Evolutionary conservation across 2,888 invertebrate species (phyloP).

Genomic region (Plagodis dolabraria): DNA sequence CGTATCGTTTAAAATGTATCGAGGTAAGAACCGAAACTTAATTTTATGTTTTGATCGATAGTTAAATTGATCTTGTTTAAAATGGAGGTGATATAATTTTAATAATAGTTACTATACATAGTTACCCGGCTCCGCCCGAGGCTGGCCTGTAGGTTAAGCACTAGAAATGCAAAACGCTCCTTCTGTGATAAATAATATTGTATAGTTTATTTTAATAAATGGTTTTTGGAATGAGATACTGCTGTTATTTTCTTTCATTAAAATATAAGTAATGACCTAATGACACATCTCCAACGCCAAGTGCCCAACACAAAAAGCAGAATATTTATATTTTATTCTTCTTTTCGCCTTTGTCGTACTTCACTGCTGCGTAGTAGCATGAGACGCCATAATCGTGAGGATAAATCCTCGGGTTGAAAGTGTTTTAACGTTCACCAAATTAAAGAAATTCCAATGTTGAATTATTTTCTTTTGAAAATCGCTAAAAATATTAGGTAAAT

Average conservation of each 20-base stretch:
- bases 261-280: too few species aligned
- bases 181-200: constrained; percentile 30
- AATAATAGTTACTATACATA: background rate
- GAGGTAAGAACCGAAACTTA: background rate
- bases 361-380: too few species aligned
- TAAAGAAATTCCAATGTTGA: too few species aligned
- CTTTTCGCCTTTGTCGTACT: too few species aligned
- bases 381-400: too few species aligned
- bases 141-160: constrained; percentile 1
- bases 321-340: too few species aligned
- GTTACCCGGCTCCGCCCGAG: background rate
- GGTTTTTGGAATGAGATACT: constrained; percentile 20
- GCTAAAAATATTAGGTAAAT: too few species aligned
- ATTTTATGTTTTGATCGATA: background rate
- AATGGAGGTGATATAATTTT: background rate
- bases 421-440: too few species aligned
- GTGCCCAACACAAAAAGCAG: too few species aligned
- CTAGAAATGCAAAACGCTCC: constrained; percentile 25
- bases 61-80: background rate
- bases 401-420: too few species aligned
- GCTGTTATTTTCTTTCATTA: background rate
- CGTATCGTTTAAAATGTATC: background rate
- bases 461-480: too few species aligned
- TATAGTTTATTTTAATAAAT: constrained; percentile 16
- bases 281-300: too few species aligned